Conservation (phyloP, 1,140 invertebrate species). For the Gryllus bimaculatus region DNA sequence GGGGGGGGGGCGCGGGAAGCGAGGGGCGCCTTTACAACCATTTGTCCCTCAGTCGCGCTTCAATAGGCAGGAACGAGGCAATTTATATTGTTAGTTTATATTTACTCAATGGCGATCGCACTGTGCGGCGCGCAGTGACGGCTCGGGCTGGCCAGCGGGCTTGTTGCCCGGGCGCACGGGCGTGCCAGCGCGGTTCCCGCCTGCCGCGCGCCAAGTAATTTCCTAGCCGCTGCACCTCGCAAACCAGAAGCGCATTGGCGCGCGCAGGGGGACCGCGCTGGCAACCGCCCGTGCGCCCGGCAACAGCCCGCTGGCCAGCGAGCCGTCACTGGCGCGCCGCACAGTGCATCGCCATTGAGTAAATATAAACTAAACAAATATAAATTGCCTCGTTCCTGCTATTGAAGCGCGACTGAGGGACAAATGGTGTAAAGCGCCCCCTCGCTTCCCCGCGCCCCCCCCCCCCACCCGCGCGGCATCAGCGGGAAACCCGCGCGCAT, state of each 20-base stretch:
- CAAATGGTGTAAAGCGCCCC: neutral
- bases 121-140: neutral
- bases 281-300: neutral
- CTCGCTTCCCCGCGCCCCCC: neutral
- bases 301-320: neutral
- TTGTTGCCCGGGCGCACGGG: neutral
- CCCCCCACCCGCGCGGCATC: no score
- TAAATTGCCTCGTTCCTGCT: neutral
- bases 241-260: no score
- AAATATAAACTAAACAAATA: constrained; percentile 6
- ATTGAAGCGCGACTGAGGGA: neutral
- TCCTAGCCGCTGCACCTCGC: no score
- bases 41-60: neutral
- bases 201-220: no score
- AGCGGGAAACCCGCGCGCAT: neutral
- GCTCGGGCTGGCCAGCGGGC: neutral
- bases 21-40: neutral
- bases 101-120: neutral
- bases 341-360: neutral
- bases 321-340: neutral
- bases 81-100: neutral
- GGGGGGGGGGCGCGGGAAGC: no score
- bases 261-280: no score
- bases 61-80: neutral
- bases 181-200: no score